Percentiles rank a stretch among this genome's conserved stretches.
These are phyloP conservation scores for Morinoia aosen DNA, from an alignment of 2,888 invertebrate genomes.

Conservation along the genomic window DNA sequence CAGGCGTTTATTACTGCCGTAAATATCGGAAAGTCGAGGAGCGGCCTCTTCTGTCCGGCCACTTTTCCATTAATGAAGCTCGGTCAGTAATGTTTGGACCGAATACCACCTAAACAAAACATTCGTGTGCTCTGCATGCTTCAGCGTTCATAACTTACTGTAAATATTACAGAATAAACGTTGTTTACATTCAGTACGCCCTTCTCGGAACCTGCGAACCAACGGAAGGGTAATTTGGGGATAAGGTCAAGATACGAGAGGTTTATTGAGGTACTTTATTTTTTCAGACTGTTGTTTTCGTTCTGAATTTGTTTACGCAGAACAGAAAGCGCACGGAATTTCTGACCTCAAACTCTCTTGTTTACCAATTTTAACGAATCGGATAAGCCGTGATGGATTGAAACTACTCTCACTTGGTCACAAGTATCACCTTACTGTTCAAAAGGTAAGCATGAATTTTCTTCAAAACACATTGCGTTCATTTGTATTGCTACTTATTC, in stretches of 20 bases:
- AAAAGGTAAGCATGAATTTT: too few relatives aligned
- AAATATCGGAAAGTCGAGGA: constrained; percentile 31
- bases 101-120: constrained; percentile 45
- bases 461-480: not conserved
- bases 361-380: not conserved
- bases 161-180: constrained; percentile 6
- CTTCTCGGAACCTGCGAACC: not conserved
- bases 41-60: constrained; percentile 37
- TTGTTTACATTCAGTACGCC: constrained; percentile 13
- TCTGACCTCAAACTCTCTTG: not conserved
- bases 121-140: not conserved
- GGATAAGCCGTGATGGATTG: not conserved
- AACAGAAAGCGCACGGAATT: not conserved
- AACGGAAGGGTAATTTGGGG: not conserved
- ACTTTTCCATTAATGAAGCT: constrained; percentile 49
- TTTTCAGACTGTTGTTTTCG: not conserved
- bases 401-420: not conserved
- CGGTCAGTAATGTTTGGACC: not conserved
- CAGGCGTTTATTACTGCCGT: constrained; percentile 51
- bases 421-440: not conserved
- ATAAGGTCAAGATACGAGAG: not conserved
- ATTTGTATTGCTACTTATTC: not conserved
- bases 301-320: not conserved
- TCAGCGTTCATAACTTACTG: not conserved
- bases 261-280: not conserved